These are phyloP conservation scores for Eulithis testata DNA, from an alignment of 2,888 invertebrate genomes.

Conservation along the genomic window DNA sequence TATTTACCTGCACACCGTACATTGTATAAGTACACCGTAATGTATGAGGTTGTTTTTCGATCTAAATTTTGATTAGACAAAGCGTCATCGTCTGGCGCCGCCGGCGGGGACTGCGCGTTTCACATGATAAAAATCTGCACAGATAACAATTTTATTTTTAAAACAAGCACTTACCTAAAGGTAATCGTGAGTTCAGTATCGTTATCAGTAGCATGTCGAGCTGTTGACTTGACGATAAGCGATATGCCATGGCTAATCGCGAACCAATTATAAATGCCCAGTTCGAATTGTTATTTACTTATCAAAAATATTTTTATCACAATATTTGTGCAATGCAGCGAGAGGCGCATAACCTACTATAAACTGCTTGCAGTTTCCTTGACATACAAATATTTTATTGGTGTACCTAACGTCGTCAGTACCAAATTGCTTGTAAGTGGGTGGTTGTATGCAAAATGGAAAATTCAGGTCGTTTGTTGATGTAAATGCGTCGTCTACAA, in stretches of 20 bases:
- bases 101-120: slow-evolving; percentile 13
- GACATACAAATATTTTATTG: slow-evolving; percentile 21
- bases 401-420: background rate
- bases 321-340: background rate
- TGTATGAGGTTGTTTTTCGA: too few species aligned
- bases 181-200: slow-evolving; percentile 26
- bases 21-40: too few species aligned
- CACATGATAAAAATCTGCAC: slow-evolving; percentile 23
- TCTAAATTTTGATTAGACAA: too few species aligned
- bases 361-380: slow-evolving; percentile 18
- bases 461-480: slow-evolving; percentile 48
- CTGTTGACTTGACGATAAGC: slow-evolving; percentile 36
- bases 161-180: background rate
- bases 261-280: slow-evolving; percentile 18
- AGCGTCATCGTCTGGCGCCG: too few species aligned
- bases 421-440: slow-evolving; percentile 2
- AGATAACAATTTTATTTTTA: background rate
- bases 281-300: slow-evolving; percentile 1
- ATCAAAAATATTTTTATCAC: background rate
- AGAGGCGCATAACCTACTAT: background rate
- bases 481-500: slow-evolving; percentile 57
- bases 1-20: too few species aligned
- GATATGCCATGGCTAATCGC: slow-evolving; percentile 18
- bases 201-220: slow-evolving; percentile 34
- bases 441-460: slow-evolving; percentile 16